phyloP scores from a whole-genome alignment of 2,113 vertebrate species.

The Peromyscus californicus region DNA sequence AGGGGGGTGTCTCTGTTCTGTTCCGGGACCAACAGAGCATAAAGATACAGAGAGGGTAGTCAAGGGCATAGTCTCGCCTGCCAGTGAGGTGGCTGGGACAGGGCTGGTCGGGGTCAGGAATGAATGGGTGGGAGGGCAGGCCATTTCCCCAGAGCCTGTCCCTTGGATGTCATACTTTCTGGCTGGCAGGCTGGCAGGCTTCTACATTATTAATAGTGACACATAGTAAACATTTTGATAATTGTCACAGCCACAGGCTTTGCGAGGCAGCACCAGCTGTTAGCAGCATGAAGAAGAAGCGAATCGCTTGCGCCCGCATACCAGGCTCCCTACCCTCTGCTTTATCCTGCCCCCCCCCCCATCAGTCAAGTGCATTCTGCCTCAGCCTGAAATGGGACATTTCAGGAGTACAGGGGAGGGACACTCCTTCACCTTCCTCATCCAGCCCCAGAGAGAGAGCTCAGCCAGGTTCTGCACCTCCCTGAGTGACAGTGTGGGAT shows the following conservation, averaged over 20 bases:
- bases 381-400: neutral
- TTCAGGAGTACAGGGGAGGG: rapidly evolving
- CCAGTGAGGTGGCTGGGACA: neutral
- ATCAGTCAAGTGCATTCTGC: neutral
- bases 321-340: neutral
- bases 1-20: neutral
- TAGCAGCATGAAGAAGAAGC: neutral
- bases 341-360: neutral
- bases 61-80: neutral
- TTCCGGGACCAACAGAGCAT: neutral
- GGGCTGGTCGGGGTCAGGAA: neutral
- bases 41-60: neutral
- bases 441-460: neutral
- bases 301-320: rapidly evolving
- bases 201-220: slow-evolving; percentile 73
- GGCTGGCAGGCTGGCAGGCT: neutral
- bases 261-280: slow-evolving; percentile 60
- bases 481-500: neutral
- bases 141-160: neutral
- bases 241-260: slow-evolving; percentile 68
- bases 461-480: neutral
- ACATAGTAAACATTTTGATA: slow-evolving; percentile 71
- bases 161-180: neutral
- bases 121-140: neutral
- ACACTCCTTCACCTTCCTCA: neutral